A percentile compares a stretch with the other conserved stretches of the same genome.
phyloP scores from a whole-genome alignment of 2,888 invertebrate species.

The Orgyia antiqua region DNA sequence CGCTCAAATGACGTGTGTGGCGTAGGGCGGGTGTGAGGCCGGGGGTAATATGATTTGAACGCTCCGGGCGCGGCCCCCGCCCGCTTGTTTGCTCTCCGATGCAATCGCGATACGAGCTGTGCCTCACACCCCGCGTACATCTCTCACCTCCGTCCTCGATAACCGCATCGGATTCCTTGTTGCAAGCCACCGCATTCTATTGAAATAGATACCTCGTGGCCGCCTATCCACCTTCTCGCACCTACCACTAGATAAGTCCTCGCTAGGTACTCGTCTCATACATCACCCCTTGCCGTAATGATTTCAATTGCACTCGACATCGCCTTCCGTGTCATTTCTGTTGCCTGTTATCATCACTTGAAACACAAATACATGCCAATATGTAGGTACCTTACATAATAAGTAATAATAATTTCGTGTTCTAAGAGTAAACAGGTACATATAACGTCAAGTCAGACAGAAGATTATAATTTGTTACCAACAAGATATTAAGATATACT shows the following conservation, averaged over 20 bases:
- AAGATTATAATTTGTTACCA: too few species aligned
- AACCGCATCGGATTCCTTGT: slow-evolving; percentile 76
- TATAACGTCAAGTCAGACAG: too few species aligned
- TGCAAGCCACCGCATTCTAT: slow-evolving; percentile 72
- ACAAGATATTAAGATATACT: too few species aligned
- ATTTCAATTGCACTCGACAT: slow-evolving; percentile 40
- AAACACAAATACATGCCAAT: too few species aligned
- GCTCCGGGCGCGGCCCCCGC: slow-evolving; percentile 61
- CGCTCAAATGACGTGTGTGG: slow-evolving; percentile 83
- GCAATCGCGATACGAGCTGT: slow-evolving; percentile 74
- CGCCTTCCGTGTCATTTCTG: slow-evolving; percentile 32
- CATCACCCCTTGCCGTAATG: slow-evolving; percentile 46
- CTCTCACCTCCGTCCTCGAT: slow-evolving; percentile 72
- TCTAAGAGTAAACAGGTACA: too few species aligned
- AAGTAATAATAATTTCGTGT: too few species aligned
- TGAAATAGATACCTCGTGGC: slow-evolving; percentile 65
- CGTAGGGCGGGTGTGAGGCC: slow-evolving; percentile 58
- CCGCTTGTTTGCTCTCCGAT: slow-evolving; percentile 78
- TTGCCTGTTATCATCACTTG: slow-evolving; percentile 26
- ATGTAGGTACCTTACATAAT: too few species aligned
- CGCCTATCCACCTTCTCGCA: slow-evolving; percentile 57
- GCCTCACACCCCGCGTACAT: slow-evolving; percentile 38
- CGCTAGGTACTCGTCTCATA: slow-evolving; percentile 45
- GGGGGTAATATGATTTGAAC: slow-evolving; percentile 78
- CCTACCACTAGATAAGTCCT: slow-evolving; percentile 12